phyloP scores from a whole-genome alignment of 2,113 vertebrate species.

The Corythoichthys intestinalis region DNA sequence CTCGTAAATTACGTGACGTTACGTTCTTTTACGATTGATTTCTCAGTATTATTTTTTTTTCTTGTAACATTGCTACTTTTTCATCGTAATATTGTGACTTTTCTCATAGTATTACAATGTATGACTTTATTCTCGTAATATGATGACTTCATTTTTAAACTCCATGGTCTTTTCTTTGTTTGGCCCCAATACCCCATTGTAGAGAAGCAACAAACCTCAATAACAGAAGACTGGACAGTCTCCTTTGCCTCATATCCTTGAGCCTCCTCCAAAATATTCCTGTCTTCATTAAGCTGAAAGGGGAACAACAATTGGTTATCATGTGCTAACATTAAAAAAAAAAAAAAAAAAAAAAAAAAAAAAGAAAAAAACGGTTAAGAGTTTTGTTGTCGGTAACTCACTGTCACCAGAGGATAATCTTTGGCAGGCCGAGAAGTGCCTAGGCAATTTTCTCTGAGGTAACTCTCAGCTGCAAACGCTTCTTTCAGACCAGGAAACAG shows the following conservation, averaged over 20 bases:
- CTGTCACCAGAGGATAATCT: slow-evolving; percentile 90
- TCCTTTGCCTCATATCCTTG: slow-evolving; percentile 81
- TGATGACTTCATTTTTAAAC: too few species aligned
- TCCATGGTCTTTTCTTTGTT: too few species aligned
- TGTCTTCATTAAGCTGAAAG: slow-evolving; percentile 91
- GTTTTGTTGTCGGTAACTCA: slow-evolving; percentile 56
- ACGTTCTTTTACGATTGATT: too few species aligned
- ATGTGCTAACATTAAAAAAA: background rate
- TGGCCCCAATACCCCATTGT: too few species aligned
- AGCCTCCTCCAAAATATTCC: slow-evolving; percentile 91
- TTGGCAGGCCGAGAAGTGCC: slow-evolving; percentile 78
- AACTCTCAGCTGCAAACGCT: slow-evolving; percentile 89
- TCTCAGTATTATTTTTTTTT: too few species aligned
- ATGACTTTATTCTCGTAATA: too few species aligned
- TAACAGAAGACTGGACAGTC: slow-evolving; percentile 21
- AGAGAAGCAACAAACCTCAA: slow-evolving; percentile 63
- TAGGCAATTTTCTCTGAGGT: slow-evolving; percentile 78
- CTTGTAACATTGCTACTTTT: too few species aligned
- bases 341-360: too few species aligned
- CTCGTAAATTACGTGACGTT: too few species aligned
- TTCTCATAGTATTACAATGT: too few species aligned
- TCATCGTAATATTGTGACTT: too few species aligned
- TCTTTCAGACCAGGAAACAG: slow-evolving; percentile 95
- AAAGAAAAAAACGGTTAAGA: background rate
- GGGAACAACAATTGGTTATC: slow-evolving; percentile 7